These are phyloP conservation scores for Pelecanus crispus DNA, from an alignment of 2,113 vertebrate genomes.

Conservation along the genomic window DNA sequence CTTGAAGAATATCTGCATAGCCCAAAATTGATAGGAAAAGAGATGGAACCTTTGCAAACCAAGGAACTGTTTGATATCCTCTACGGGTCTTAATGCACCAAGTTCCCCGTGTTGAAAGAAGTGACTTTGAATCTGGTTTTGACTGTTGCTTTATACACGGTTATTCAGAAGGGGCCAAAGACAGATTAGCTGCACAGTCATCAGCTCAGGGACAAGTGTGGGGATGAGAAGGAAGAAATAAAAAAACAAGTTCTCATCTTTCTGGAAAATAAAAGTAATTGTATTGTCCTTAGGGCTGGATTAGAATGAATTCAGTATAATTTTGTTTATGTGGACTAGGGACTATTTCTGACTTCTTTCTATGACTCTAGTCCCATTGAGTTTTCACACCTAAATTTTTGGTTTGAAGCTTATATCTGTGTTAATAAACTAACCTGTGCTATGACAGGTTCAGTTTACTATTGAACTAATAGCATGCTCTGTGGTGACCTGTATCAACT, in stretches of 20 bases:
- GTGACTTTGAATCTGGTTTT: neutral
- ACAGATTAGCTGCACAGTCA: neutral
- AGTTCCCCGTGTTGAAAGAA: neutral
- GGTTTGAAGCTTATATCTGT: fast-evolving
- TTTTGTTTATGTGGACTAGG: neutral
- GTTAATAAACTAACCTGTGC: neutral
- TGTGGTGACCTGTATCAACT: neutral
- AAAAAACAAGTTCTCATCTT: neutral
- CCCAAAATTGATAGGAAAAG: neutral
- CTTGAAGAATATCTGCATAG: neutral
- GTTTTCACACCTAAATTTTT: neutral
- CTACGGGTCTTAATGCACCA: fast-evolving
- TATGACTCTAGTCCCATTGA: neutral
- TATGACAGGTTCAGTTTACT: neutral
- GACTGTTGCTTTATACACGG: neutral
- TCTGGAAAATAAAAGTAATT: neutral
- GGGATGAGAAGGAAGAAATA: neutral
- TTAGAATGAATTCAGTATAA: neutral
- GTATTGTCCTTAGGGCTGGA: neutral
- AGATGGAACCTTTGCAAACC: neutral
- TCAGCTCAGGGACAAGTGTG: neutral
- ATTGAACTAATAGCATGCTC: neutral
- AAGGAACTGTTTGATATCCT: neutral
- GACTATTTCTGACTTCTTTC: neutral
- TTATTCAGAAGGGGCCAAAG: neutral